Evolutionary conservation across 2,888 invertebrate genomes (phyloP), one percentile per base, ranked within the genome.

Genomic region (Himalopsyche japonica): DNA sequence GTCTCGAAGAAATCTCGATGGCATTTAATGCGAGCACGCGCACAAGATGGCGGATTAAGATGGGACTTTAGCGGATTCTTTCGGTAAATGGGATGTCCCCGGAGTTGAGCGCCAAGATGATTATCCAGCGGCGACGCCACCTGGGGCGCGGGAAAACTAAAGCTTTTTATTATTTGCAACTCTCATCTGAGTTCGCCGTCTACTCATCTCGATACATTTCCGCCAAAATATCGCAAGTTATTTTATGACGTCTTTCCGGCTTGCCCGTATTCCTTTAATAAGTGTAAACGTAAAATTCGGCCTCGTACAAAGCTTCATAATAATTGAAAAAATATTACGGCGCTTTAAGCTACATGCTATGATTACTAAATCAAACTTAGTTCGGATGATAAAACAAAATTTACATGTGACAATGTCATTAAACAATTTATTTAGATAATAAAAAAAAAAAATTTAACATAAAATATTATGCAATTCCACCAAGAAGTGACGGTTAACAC

Each of bases 41-140:
- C 85, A 76, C 86, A 86, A 87, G 85, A 86, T 82, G 86, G 81
- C 85, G 87, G 87, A 87, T 87, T 87, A 87, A 84, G 87, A 84
- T 80, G 85, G 85, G 87, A 86, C 87, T 87, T 87, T 87, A 84
- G 87, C 87, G 87, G 87, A 86, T 87, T 87, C 87, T 87, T 87
- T 86, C 87, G 80, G 87, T 86, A 87, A 87, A 87, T 87, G 85
- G 87, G 86, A 86, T 85, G 87, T 87, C 87, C 87, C 85, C 83
- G 84, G 81, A 82, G 84, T 82, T 76, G 85, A 85, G 85, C 83
- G 85, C 86, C 85, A 85, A 84, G 85, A 85, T 83, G 85, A 85
- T 86, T 86, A 86, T 87, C 85, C 84, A 49, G 83, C 81, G 86
- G 82, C 86, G 84, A 76, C 76, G 85, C 86, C 86, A 85, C 87